Evolutionary conservation across 2,113 vertebrate genomes (phyloP).

Genomic region (Boulengeromyrus knoepffleri): DNA sequence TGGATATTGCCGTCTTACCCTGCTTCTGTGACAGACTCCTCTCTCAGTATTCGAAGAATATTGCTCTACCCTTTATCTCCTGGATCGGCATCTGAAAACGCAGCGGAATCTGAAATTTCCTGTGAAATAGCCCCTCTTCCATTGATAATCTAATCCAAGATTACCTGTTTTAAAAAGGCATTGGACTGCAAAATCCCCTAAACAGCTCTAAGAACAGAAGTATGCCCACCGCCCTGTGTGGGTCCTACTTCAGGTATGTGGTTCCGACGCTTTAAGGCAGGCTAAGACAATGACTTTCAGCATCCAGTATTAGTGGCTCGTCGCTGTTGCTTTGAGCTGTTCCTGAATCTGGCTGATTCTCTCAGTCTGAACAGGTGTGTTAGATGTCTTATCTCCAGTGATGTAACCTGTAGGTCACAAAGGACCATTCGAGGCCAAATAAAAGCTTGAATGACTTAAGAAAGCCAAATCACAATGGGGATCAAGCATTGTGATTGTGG

Average conservation of each 20-base stretch:
- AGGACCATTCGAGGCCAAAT: constrained; percentile 40
- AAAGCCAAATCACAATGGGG: constrained; percentile 25
- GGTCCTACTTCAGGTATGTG: not conserved
- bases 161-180: not conserved
- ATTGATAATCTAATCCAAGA: not conserved
- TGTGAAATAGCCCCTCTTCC: not conserved
- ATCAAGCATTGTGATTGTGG: constrained; percentile 25
- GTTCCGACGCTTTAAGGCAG: not conserved
- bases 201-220: not conserved
- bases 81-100: not conserved
- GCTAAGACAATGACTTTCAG: constrained; percentile 33
- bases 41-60: not conserved
- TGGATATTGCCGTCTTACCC: not conserved
- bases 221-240: not conserved
- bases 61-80: not conserved
- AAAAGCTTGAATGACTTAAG: constrained; percentile 36
- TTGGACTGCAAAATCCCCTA: not conserved
- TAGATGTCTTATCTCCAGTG: constrained; percentile 29
- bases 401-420: constrained; percentile 27
- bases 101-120: not conserved
- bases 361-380: constrained; percentile 28
- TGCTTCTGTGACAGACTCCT: not conserved
- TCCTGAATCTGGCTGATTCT: constrained; percentile 39
- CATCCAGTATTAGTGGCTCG: constrained; percentile 14
- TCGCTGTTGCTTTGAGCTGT: constrained; percentile 35